phyloP scores from a whole-genome alignment of 2,113 vertebrate species.

The Eublepharis macularius region DNA sequence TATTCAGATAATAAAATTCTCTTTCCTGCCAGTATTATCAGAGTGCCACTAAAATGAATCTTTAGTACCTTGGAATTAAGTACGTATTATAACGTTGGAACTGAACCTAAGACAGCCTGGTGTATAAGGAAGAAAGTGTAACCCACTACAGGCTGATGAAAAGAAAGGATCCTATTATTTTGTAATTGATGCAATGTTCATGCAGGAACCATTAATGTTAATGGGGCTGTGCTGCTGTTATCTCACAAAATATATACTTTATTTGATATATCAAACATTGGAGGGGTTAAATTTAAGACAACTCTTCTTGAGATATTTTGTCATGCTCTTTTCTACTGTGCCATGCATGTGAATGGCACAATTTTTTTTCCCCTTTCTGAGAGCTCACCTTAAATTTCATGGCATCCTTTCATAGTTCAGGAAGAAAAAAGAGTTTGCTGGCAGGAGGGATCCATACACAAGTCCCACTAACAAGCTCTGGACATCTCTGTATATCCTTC shows the following conservation, averaged over 20 bases:
- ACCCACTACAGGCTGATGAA: background rate
- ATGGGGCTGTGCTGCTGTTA: background rate
- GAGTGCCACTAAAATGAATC: background rate
- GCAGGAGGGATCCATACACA: background rate
- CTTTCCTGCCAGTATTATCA: background rate
- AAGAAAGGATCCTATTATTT: background rate
- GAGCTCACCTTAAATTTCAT: background rate
- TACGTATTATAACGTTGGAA: background rate
- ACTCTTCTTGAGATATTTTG: constrained; percentile 13
- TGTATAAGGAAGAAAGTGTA: background rate
- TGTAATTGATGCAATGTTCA: background rate
- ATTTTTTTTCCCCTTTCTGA: background rate
- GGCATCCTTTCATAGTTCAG: background rate
- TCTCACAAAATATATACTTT: background rate
- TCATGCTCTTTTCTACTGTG: background rate
- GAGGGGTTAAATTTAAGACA: background rate
- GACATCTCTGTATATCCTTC: background rate
- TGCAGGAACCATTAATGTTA: background rate
- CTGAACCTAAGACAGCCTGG: background rate
- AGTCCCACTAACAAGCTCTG: constrained; percentile 5
- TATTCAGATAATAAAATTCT: background rate
- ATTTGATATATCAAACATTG: constrained; percentile 1
- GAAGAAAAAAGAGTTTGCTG: background rate
- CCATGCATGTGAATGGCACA: background rate
- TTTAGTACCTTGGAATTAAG: background rate